These are phyloP conservation scores for Rana temporaria DNA, from an alignment of 2,113 vertebrate genomes.

Conservation along the genomic window DNA sequence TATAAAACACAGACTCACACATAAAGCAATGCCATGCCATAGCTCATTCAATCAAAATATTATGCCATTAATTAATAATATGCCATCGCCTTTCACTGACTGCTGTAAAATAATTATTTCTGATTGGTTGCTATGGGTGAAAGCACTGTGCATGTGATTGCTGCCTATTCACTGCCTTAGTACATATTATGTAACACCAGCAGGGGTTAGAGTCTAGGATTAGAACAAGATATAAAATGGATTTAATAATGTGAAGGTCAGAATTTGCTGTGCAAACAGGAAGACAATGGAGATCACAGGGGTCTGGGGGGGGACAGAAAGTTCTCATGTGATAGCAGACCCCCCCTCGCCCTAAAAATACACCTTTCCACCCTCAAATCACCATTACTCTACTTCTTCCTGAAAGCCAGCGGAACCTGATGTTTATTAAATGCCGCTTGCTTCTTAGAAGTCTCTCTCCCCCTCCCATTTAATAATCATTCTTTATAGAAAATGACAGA, in stretches of 20 bases:
- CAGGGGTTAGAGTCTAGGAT: constrained; percentile 17
- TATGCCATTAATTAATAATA: too few relatives aligned
- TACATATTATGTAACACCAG: neutral
- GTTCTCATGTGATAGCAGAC: neutral
- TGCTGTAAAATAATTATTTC: too few relatives aligned
- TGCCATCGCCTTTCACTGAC: too few relatives aligned
- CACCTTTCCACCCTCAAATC: constrained; percentile 1
- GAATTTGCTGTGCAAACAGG: constrained; percentile 15
- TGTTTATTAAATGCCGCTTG: constrained; percentile 34
- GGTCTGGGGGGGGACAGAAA: neutral
- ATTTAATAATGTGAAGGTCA: neutral
- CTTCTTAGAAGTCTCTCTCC: constrained; percentile 32
- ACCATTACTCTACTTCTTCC: constrained; percentile 9
- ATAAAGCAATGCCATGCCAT: neutral
- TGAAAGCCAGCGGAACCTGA: neutral
- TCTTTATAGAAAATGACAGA: constrained; percentile 49
- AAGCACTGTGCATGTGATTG: too few relatives aligned
- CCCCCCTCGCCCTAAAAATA: constrained; percentile 10
- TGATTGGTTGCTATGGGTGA: too few relatives aligned
- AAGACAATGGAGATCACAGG: neutral
- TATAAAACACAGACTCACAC: neutral
- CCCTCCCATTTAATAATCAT: constrained; percentile 39
- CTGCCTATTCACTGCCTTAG: too few relatives aligned
- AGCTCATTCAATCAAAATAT: neutral
- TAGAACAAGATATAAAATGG: neutral